phyloP scores from a whole-genome alignment of 2,888 invertebrate species.

The Mesopsocus fuscifrons region DNA sequence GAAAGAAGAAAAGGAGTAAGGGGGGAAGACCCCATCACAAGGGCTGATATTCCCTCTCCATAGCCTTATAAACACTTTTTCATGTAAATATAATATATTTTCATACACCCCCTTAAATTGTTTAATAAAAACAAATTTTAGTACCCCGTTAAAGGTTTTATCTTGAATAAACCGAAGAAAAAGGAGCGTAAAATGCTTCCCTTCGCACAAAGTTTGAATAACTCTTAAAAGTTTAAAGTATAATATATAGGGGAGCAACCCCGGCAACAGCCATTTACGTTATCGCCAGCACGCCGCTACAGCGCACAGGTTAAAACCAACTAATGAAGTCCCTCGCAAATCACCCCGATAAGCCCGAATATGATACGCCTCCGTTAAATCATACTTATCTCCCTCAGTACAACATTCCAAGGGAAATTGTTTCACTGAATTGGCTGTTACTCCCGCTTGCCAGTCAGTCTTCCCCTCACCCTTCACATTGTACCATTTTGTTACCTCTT shows the following conservation, averaged over 20 bases:
- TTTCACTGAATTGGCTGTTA: too few relatives aligned
- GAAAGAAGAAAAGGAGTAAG: too few relatives aligned
- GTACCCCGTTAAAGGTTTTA: background rate
- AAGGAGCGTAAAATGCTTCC: slow-evolving; percentile 5
- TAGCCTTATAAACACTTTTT: slow-evolving; percentile 10
- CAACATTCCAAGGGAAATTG: too few relatives aligned
- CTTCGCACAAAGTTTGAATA: slow-evolving; percentile 5
- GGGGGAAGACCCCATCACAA: too few relatives aligned
- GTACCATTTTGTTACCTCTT: too few relatives aligned
- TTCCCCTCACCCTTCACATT: too few relatives aligned
- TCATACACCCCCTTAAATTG: slow-evolving; percentile 5
- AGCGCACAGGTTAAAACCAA: background rate
- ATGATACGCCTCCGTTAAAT: too few relatives aligned
- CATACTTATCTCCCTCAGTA: too few relatives aligned
- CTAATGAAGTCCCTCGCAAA: background rate
- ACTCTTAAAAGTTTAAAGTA: slow-evolving; percentile 3
- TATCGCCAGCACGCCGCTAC: background rate
- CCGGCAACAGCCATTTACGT: slow-evolving; percentile 4
- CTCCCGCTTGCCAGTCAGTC: too few relatives aligned
- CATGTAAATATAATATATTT: slow-evolving; percentile 8
- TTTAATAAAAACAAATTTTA: slow-evolving; percentile 10
- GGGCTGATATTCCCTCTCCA: too few relatives aligned
- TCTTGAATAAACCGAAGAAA: slow-evolving; percentile 1
- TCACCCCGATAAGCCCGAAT: background rate
- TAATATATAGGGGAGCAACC: slow-evolving; percentile 2